A percentile compares a stretch with the other conserved stretches of the same genome.
These are phyloP conservation scores for Dendroctonus ponderosae DNA, from an alignment of 1,140 invertebrate genomes.

Conservation along the genomic window DNA sequence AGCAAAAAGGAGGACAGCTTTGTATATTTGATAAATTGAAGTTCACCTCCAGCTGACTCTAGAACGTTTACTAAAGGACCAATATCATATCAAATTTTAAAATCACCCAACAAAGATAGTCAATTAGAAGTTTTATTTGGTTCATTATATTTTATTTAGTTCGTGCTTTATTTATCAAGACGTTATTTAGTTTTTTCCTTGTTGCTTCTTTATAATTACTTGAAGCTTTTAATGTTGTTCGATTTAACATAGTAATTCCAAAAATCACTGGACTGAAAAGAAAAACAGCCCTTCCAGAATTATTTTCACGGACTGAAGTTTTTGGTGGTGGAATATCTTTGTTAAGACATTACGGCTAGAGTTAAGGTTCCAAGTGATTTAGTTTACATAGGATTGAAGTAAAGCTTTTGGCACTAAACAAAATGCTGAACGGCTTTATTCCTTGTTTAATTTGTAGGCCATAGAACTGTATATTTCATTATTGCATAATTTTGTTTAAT, in stretches of 20 bases:
- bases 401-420: conserved; percentile 45
- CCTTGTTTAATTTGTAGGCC: conserved; percentile 38
- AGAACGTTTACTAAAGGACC: too few relatives aligned
- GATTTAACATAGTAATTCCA: conserved; percentile 24
- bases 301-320: conserved; percentile 7
- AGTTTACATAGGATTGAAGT: conserved; percentile 46
- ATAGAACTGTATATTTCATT: conserved; percentile 42
- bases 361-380: conserved; percentile 50
- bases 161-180: too few relatives aligned
- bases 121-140: neutral
- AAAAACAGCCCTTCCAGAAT: conserved; percentile 21
- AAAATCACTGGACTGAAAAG: conserved; percentile 32
- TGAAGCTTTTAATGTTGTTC: conserved; percentile 29
- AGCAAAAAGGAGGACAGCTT: neutral
- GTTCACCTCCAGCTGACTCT: too few relatives aligned
- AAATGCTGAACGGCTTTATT: conserved; percentile 37
- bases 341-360: conserved; percentile 21
- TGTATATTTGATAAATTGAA: neutral
- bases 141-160: conserved; percentile 2
- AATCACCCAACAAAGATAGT: too few relatives aligned
- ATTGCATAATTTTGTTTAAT: conserved; percentile 43
- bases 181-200: too few relatives aligned
- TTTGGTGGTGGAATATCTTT: conserved; percentile 32
- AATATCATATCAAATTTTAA: too few relatives aligned
- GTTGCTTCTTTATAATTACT: too few relatives aligned